Percentiles rank a stretch among this genome's conserved stretches.
Conservation (phyloP, 2,797 vertebrate genomes). For the Liasis olivaceus region DNA sequence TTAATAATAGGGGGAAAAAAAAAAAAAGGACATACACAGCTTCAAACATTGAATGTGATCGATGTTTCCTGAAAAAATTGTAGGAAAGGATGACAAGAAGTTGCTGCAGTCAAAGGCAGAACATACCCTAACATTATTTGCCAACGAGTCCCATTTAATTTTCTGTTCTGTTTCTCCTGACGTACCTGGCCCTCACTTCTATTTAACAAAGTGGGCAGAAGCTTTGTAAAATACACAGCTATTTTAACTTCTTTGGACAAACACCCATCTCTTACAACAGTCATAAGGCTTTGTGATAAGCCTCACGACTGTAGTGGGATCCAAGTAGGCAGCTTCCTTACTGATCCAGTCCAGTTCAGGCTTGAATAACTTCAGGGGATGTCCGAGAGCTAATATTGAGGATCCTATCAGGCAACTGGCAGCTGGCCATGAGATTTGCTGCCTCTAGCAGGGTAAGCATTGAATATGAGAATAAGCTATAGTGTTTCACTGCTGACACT, state of each 20-base stretch:
- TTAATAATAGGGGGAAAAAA: neutral
- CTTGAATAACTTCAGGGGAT: neutral
- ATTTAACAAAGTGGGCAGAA: neutral
- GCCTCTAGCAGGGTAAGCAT: neutral
- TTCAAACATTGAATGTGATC: conserved; percentile 25
- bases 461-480: neutral
- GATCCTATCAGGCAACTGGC: neutral
- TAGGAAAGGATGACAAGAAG: neutral
- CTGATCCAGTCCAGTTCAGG: neutral
- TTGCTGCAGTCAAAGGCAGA: neutral
- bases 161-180: neutral
- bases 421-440: neutral
- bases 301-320: neutral
- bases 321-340: neutral
- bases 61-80: neutral
- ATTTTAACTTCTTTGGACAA: neutral
- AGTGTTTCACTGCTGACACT: neutral
- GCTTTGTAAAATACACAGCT: neutral
- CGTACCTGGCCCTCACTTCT: neutral
- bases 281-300: neutral
- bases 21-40: accelerated
- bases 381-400: neutral
- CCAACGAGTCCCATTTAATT: neutral
- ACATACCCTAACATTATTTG: neutral
- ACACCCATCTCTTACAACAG: neutral